Conservation (phyloP, 2,113 vertebrate species). For the Melanerpes aurifrons region DNA sequence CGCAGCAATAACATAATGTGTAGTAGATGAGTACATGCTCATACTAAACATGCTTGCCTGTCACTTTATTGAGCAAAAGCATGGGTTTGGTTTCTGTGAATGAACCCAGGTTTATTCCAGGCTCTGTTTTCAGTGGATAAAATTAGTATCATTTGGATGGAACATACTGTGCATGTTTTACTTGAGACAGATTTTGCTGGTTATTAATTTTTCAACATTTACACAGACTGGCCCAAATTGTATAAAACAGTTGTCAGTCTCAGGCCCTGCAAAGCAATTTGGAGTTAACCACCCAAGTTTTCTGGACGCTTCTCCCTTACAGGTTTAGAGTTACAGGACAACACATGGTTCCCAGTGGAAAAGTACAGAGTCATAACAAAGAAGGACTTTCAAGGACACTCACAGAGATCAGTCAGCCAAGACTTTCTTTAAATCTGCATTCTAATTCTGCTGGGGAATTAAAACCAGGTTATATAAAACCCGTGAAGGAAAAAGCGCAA, state of each 20-base stretch:
- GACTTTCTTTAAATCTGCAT: background rate
- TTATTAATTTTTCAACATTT: constrained; percentile 50
- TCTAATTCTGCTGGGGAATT: background rate
- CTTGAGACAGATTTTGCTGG: constrained; percentile 1
- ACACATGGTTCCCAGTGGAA: constrained; percentile 50
- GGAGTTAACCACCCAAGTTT: constrained; percentile 54
- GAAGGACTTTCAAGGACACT: constrained; percentile 59
- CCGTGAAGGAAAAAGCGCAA: background rate
- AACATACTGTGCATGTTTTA: background rate
- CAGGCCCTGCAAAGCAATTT: constrained; percentile 31
- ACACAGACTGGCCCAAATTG: constrained; percentile 12
- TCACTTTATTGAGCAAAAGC: background rate
- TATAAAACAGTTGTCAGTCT: constrained; percentile 31
- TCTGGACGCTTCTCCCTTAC: constrained; percentile 29
- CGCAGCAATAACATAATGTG: background rate
- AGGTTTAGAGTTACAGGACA: constrained; percentile 63
- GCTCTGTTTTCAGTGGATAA: background rate
- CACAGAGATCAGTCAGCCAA: constrained; percentile 10
- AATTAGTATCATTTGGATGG: background rate
- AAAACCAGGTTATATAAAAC: background rate
- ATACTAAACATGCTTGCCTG: background rate
- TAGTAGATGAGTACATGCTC: background rate
- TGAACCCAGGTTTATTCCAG: background rate
- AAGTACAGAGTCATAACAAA: constrained; percentile 21
- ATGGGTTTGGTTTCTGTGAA: background rate